Evolutionary conservation across 1,140 invertebrate genomes (phyloP), one percentile per base, ranked within the genome.

Genomic region (Oryzaephilus surinamensis): DNA sequence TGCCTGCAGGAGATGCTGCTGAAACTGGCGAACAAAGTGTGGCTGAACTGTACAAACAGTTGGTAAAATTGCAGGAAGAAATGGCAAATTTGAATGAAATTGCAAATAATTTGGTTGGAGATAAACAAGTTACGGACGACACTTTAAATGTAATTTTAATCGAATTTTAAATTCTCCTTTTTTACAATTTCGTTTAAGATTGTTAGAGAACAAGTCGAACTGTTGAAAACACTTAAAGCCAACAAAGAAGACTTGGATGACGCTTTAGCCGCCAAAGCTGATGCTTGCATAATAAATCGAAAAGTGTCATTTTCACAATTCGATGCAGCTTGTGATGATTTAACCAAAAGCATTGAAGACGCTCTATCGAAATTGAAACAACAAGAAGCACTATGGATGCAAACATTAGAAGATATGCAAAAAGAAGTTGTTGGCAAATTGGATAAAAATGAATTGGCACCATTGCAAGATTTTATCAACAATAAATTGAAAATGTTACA

Each of bases 281-380:
- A 82, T 52, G 59, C 73, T 32, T 63, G 66, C 1, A 60, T 70
- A 32, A 57, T 82, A 27, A 72, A 77, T n/a, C 67, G 71, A 3
- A 83, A 83, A 50, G 78, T 82, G 5, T 81, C 77, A 0, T 66
- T 74, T 35, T 76, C 80, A 20, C 72, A 78, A 46, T 75, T 82
- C 48, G 73, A 78, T 34, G 62, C 71, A 14, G 70, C 73, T 12
- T 77, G 73, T 42, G 72, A 78, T 19, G 74, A 77, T 24, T 50
- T 83, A 6, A 68, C 71, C 2, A 64, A 64, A 14, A 65, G 67
- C 2, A 57, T 83, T 28, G 73, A 77, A 32, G 73, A 79, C 23
- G 66, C 77, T 1, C 61, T 77, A 0, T 54, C 61, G 1, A 77
- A 78, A 53, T 62, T 81, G 2, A 70, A 66, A 15, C 54, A 72